Evolutionary conservation across 2,888 invertebrate species (phyloP).

Genomic region (Plutella xylostella): DNA sequence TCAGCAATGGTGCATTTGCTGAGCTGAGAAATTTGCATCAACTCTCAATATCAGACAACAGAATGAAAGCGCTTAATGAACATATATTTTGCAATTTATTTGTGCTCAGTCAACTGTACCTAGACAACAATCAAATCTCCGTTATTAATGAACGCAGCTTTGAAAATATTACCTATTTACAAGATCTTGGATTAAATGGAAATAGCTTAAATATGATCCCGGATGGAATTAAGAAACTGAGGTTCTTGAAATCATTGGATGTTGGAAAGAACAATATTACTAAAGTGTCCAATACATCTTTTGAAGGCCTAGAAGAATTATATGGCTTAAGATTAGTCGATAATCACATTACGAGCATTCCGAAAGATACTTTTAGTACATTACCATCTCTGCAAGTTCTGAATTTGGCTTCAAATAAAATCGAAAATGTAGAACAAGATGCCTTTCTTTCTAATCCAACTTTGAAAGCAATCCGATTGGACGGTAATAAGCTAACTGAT

Average conservation of each 20-base stretch:
- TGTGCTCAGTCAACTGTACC: constrained; percentile 77
- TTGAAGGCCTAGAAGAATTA: constrained; percentile 79
- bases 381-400: constrained; percentile 80
- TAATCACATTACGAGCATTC: constrained; percentile 80
- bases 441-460: constrained; percentile 81
- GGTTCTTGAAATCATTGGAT: constrained; percentile 80
- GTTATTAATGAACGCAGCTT: constrained; percentile 77
- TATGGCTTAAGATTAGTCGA: constrained; percentile 83
- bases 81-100: constrained; percentile 78
- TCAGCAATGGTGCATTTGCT: constrained; percentile 79
- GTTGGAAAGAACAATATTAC: constrained; percentile 84
- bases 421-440: constrained; percentile 79
- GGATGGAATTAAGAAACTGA: constrained; percentile 73
- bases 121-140: constrained; percentile 79
- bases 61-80: constrained; percentile 74
- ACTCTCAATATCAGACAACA: constrained; percentile 79
- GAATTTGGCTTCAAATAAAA: constrained; percentile 83
- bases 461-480: constrained; percentile 79
- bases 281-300: constrained; percentile 77
- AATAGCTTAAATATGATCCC: constrained; percentile 77
- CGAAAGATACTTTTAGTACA: constrained; percentile 78
- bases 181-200: constrained; percentile 81
- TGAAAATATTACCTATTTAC: constrained; percentile 80
- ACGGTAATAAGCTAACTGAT: constrained; percentile 81
- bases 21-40: constrained; percentile 82